These are phyloP conservation scores for Lemur catta DNA, from an alignment of 2,797 vertebrate genomes.

Conservation along the genomic window DNA sequence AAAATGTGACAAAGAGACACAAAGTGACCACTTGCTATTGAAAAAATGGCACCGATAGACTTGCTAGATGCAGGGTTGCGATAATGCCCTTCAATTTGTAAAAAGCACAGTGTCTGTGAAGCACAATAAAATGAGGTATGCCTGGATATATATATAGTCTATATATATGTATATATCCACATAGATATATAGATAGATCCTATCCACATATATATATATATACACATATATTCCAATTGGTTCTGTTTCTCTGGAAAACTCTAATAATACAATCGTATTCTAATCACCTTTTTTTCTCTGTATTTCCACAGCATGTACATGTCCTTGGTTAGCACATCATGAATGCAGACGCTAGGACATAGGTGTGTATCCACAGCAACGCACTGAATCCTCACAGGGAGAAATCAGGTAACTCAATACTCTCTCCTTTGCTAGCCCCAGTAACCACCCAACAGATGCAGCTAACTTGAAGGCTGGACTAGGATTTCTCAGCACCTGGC, in stretches of 20 bases:
- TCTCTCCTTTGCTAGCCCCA: neutral
- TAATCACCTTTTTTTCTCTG: neutral
- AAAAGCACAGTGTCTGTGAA: neutral
- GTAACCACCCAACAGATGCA: neutral
- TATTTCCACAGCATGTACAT: neutral
- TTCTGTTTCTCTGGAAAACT: neutral
- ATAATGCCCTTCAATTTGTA: neutral
- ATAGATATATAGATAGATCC: neutral
- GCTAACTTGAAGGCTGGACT: neutral
- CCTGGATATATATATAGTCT: fast-evolving
- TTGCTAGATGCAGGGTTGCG: neutral
- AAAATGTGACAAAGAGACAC: neutral
- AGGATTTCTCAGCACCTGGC: neutral
- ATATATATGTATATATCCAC: neutral
- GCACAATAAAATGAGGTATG: neutral
- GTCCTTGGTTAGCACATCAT: neutral
- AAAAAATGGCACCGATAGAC: neutral
- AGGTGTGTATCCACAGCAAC: neutral
- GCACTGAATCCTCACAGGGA: neutral
- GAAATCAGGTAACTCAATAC: neutral
- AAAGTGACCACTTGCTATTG: neutral
- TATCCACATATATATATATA: too few species aligned
- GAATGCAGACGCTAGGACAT: neutral
- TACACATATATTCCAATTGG: too few species aligned
- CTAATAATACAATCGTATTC: neutral